Percentiles rank a stretch among this genome's conserved stretches.
phyloP scores from a whole-genome alignment of 2,888 invertebrate genomes.

The Rotaria magnacalcarata region DNA sequence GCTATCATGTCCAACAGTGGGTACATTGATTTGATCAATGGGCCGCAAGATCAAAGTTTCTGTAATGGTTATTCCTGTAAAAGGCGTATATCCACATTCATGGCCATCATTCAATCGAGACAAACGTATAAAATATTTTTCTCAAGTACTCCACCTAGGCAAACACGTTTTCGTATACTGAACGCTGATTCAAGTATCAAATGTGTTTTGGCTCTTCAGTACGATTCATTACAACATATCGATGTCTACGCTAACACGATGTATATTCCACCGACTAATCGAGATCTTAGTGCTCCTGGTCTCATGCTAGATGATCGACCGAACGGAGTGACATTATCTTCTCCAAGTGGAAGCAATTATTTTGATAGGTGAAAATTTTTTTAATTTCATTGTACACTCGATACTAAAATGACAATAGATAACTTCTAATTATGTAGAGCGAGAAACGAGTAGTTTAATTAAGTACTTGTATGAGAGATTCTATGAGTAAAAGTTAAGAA shows the following conservation, averaged over 20 bases:
- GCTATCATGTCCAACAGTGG: constrained; percentile 48
- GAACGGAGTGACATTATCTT: neutral
- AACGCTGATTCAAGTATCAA: constrained; percentile 37
- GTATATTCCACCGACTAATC: constrained; percentile 26
- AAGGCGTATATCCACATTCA: constrained; percentile 54
- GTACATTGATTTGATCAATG: constrained; percentile 56
- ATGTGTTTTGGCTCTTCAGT: constrained; percentile 34
- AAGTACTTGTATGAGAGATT: too few relatives aligned
- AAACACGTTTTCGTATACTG: constrained; percentile 39
- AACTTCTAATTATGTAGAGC: too few relatives aligned
- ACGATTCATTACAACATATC: constrained; percentile 28
- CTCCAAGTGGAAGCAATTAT: neutral
- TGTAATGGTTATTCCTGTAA: constrained; percentile 58
- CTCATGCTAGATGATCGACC: neutral
- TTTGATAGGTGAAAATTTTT: neutral
- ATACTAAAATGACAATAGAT: too few relatives aligned
- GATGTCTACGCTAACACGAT: constrained; percentile 39
- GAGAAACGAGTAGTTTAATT: too few relatives aligned
- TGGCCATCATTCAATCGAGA: constrained; percentile 53
- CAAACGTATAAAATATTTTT: constrained; percentile 45
- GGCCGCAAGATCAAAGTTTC: constrained; percentile 58
- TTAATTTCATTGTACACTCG: too few relatives aligned
- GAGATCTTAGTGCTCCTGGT: neutral
- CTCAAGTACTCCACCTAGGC: constrained; percentile 41
- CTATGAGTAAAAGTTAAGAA: too few relatives aligned